Evolutionary conservation across 2,888 invertebrate genomes (phyloP), one percentile per base, ranked within the genome.

Genomic region (Hypselothyrea guttata): DNA sequence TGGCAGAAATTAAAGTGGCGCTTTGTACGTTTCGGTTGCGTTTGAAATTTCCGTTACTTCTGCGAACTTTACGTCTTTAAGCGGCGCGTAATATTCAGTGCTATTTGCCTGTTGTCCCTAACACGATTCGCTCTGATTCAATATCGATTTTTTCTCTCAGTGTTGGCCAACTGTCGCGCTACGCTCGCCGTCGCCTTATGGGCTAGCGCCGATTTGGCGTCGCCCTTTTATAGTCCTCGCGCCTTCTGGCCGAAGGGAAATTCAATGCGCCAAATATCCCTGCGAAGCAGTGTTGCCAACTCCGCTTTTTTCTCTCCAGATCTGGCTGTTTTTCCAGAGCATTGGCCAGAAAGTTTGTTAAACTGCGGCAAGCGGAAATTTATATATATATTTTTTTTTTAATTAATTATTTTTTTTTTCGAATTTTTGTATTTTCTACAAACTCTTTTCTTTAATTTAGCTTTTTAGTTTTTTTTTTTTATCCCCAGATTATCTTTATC

Each of bases 211-310:
- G 45, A 51, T 60, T 38, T 45, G 31, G 7, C 47, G 5, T 8
- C 55, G 35, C 34, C 62, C 72, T 78, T 75, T 75, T 78, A 75
- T 78, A 78, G 69, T 42, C 30, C 27, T 38, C 33, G n/a, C n/a
- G 22, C 22, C 5, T 2, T 5, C 5, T 22, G 4, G 38, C 34
- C 55, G 40, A 66, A 42, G 67, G 67, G 67, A 54, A 52, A 58
- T 68, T 68, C 31, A n/a, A 56, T 56, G 58, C 49, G 53, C 16
- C 37, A 66, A 55, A 49, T 40, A 27, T 27, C 31, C 34, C 2
- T 7, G 22, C 22, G n/a, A n/a, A n/a, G n/a, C n/a, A n/a, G n/a
- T n/a, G n/a, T 12, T 16, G 15, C n/a, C n/a, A 18, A n/a, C n/a
- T n/a, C n/a, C n/a, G n/a, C n/a, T n/a, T n/a, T n/a, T n/a, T n/a